Conservation (phyloP, 2,888 invertebrate genomes). For the Lasioglossum villosulum region DNA sequence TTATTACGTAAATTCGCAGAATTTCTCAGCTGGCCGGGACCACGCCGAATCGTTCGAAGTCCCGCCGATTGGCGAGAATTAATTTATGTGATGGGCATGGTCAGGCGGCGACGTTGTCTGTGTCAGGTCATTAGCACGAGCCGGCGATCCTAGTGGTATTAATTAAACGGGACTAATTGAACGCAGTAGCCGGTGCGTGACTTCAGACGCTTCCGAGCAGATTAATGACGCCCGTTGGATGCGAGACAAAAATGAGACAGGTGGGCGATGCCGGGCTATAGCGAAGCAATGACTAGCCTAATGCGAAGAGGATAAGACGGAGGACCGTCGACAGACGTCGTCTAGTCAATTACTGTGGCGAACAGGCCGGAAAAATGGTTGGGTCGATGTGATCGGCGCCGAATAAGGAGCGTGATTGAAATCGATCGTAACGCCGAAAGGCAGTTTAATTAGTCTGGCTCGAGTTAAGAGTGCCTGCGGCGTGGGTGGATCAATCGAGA, state of each 20-base stretch:
- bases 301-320: constrained; percentile 18
- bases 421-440: constrained; percentile 59
- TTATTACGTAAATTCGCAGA: background rate
- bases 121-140: constrained; percentile 61
- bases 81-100: constrained; percentile 65
- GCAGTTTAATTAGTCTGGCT: constrained; percentile 68
- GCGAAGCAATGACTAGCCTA: background rate
- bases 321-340: constrained; percentile 36
- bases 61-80: constrained; percentile 64
- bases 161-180: constrained; percentile 61
- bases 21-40: background rate
- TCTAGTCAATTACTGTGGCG: constrained; percentile 52
- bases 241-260: background rate
- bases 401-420: constrained; percentile 56
- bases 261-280: background rate
- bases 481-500: constrained; percentile 42
- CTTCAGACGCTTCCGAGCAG: constrained; percentile 52
- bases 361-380: constrained; percentile 48
- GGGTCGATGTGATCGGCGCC: background rate
- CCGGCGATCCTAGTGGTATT: constrained; percentile 55
- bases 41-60: constrained; percentile 56
- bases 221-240: constrained; percentile 47
- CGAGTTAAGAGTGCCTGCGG: constrained; percentile 35
- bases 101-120: constrained; percentile 16
- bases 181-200: constrained; percentile 45